These are phyloP conservation scores for Eupristina koningsbergeri DNA, from an alignment of 1,140 invertebrate genomes.

Conservation along the genomic window DNA sequence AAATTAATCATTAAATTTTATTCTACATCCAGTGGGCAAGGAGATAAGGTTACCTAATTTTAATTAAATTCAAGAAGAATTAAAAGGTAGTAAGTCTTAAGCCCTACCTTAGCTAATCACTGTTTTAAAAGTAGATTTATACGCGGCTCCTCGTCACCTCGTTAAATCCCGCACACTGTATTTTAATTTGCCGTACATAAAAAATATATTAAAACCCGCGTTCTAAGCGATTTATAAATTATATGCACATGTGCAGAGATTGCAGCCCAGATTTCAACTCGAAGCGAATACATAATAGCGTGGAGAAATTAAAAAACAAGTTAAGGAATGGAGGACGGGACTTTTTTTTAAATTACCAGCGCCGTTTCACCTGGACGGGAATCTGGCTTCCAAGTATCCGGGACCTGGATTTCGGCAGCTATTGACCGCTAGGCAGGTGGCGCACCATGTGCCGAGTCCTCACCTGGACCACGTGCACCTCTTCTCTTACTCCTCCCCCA, in stretches of 20 bases:
- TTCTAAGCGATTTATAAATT: constrained; percentile 13
- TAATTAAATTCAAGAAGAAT: neutral
- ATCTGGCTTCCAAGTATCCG: constrained; percentile 12
- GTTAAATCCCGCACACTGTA: neutral
- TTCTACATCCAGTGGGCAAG: neutral
- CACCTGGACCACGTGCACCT: constrained; percentile 28
- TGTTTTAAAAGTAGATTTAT: neutral
- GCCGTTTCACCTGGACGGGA: constrained; percentile 33
- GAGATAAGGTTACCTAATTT: neutral
- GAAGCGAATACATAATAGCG: neutral
- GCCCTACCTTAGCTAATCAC: neutral
- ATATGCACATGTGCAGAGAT: neutral
- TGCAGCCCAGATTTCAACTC: neutral
- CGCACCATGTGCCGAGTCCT: constrained; percentile 7
- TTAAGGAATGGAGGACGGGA: neutral
- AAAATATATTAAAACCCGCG: neutral
- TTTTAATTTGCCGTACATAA: neutral
- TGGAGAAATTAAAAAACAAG: neutral
- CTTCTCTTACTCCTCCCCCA: neutral
- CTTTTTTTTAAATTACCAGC: constrained; percentile 20
- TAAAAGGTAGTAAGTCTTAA: no score
- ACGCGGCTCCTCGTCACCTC: neutral
- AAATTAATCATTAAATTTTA: neutral
- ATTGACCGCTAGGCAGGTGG: constrained; percentile 33
- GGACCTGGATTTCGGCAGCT: neutral